Conservation (phyloP, 2,888 invertebrate species). For the Pasiphila rectangulata region DNA sequence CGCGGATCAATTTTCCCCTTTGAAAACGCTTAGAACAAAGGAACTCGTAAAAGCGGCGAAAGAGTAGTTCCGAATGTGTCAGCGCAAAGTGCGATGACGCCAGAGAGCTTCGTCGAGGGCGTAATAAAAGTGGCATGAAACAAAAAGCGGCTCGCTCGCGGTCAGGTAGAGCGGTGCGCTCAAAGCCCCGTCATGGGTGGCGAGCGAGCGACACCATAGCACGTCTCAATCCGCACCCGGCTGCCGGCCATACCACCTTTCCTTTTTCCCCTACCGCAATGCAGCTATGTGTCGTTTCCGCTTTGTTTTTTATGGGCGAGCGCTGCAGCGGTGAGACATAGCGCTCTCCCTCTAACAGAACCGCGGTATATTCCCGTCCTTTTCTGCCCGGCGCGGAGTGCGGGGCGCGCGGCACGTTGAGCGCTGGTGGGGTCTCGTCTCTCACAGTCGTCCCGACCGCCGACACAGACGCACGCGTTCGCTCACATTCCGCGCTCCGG, state of each 20-base stretch:
- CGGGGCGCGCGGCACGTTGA: constrained; percentile 49
- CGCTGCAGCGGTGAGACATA: constrained; percentile 77
- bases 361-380: constrained; percentile 56
- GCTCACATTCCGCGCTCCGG: constrained; percentile 51
- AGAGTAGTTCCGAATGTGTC: constrained; percentile 74
- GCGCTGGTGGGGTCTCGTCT: constrained; percentile 67
- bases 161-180: constrained; percentile 56
- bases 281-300: constrained; percentile 80
- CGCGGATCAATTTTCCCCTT: constrained; percentile 68
- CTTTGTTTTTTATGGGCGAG: constrained; percentile 75
- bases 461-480: constrained; percentile 58
- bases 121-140: constrained; percentile 77
- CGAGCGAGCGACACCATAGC: constrained; percentile 78
- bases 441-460: constrained; percentile 73
- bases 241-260: constrained; percentile 76
- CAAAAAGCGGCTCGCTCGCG: constrained; percentile 64
- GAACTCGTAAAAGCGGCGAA: constrained; percentile 61
- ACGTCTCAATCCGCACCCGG: constrained; percentile 81
- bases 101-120: constrained; percentile 60
- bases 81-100: constrained; percentile 67
- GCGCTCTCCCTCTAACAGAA: constrained; percentile 64
- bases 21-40: constrained; percentile 69
- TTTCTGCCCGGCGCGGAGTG: constrained; percentile 55
- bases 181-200: constrained; percentile 80
- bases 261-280: constrained; percentile 79